A percentile compares a stretch with the other conserved stretches of the same genome.
These are phyloP conservation scores for Cliona cf. orientalis DNA, from an alignment of 37 sponge, comb jelly and placozoan genomes.

Conservation along the genomic window DNA sequence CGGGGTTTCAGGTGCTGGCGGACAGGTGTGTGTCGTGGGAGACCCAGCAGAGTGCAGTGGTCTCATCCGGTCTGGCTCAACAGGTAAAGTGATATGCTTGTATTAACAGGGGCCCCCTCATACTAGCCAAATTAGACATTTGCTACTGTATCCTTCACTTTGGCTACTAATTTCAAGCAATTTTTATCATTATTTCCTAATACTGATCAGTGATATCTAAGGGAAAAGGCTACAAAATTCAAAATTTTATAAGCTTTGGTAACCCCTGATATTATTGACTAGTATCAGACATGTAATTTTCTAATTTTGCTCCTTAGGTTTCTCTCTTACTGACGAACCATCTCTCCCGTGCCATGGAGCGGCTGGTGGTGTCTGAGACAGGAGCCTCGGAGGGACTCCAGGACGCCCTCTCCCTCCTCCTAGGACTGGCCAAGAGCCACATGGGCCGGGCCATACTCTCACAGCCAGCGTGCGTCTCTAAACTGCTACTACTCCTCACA, in stretches of 20 bases:
- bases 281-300: too few relatives aligned
- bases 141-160: too few relatives aligned
- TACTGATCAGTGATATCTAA: too few relatives aligned
- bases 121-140: too few relatives aligned
- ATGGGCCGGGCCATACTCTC: conserved; percentile 88
- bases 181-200: too few relatives aligned
- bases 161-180: too few relatives aligned
- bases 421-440: conserved; percentile 82
- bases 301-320: conserved; percentile 45
- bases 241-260: too few relatives aligned
- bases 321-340: conserved; percentile 89
- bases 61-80: conserved; percentile 81
- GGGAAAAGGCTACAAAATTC: too few relatives aligned
- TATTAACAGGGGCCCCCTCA: too few relatives aligned
- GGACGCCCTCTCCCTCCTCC: conserved; percentile 87
- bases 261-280: too few relatives aligned
- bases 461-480: conserved; percentile 90
- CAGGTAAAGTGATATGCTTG: too few relatives aligned
- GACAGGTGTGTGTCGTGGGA: conserved; percentile 94
- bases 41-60: conserved; percentile 45
- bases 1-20: conserved; percentile 88
- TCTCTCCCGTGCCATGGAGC: conserved; percentile 85
- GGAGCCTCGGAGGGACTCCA: conserved; percentile 89
- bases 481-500: conserved; percentile 87
- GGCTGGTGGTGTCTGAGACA: conserved; percentile 69